These are phyloP conservation scores for Channa maculata DNA, from an alignment of 2,113 vertebrate genomes.

Conservation along the genomic window DNA sequence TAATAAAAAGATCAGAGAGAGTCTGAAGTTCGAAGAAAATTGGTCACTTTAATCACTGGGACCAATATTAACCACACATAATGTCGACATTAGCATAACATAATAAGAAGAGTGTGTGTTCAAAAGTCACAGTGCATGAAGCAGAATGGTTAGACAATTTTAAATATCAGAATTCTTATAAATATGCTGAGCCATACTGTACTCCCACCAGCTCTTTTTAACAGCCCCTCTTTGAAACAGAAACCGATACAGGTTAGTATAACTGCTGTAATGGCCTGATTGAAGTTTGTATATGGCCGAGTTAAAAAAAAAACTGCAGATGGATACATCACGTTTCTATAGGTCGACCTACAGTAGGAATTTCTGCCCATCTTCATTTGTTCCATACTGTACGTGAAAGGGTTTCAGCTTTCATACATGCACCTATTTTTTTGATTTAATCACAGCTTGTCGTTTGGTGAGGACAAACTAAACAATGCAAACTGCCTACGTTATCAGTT, in stretches of 20 bases:
- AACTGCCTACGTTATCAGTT: slow-evolving; percentile 99
- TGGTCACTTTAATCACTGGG: slow-evolving; percentile 72
- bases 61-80: slow-evolving; percentile 69
- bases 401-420: slow-evolving; percentile 69
- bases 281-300: slow-evolving; percentile 9
- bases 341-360: neutral
- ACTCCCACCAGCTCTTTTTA: slow-evolving; percentile 16
- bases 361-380: slow-evolving; percentile 3
- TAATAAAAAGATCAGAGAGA: slow-evolving; percentile 74
- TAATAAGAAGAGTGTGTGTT: slow-evolving; percentile 67
- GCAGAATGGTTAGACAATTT: slow-evolving; percentile 64
- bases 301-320: neutral
- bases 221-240: neutral
- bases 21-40: slow-evolving; percentile 58
- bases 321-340: slow-evolving; percentile 18
- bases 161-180: slow-evolving; percentile 54
- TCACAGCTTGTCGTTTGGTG: slow-evolving; percentile 93
- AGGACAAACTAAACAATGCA: slow-evolving; percentile 98
- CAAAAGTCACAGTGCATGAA: slow-evolving; percentile 68
- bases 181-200: slow-evolving; percentile 56
- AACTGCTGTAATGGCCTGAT: neutral
- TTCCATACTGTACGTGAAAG: slow-evolving; percentile 7
- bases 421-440: slow-evolving; percentile 95
- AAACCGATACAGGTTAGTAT: slow-evolving; percentile 23
- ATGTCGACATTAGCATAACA: slow-evolving; percentile 77